Evolutionary conservation across 2,797 vertebrate species (phyloP), one percentile per base, ranked within the genome.

Genomic region (Glossophaga mutica): DNA sequence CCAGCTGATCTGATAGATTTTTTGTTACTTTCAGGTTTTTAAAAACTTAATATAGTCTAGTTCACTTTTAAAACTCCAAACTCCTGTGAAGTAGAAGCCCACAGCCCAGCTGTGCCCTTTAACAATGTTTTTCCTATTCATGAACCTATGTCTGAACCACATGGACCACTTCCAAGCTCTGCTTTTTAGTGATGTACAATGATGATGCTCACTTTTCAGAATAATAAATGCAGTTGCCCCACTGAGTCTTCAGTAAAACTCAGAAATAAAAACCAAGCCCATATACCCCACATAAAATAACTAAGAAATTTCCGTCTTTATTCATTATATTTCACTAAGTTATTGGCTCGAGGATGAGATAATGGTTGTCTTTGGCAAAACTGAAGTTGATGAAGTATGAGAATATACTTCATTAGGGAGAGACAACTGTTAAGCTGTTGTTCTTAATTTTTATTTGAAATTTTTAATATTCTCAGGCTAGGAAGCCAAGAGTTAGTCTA

Each of bases 401-500:
- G 59, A 84, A 46, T 70, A 21, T 50, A 62, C 70, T 93, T 95
- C 70, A 90, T 95, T 87, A 82, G 42, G 93, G 89, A 24, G 24
- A 74, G 87, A 26, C 3, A 14, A 29, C 93, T 96, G 42, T 55
- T 92, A 29, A 84, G 6, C 50, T 97, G 22, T 73, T 84, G 2
- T 96, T 95, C 7, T 14, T 84, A 71, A 83, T 42, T 84, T 95
- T 96, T 88, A 77, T 91, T 93, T 76, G 81, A 70, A 50, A 87
- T 65, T 84, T 44, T 67, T 59, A 21, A 2, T 91, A 32, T 79
- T 93, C 67, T 90, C 92, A 96, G 52, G 34, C 46, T 88, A 34
- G 11, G 67, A 90, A 94, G 87, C 65, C 82, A 87, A 87, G 86
- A 94, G 44, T 84, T 67, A 87, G 42, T 87, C 46, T 93, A 24